Evolutionary conservation across 2,888 invertebrate genomes (phyloP).

Genomic region (Drosophila sordidula): DNA sequence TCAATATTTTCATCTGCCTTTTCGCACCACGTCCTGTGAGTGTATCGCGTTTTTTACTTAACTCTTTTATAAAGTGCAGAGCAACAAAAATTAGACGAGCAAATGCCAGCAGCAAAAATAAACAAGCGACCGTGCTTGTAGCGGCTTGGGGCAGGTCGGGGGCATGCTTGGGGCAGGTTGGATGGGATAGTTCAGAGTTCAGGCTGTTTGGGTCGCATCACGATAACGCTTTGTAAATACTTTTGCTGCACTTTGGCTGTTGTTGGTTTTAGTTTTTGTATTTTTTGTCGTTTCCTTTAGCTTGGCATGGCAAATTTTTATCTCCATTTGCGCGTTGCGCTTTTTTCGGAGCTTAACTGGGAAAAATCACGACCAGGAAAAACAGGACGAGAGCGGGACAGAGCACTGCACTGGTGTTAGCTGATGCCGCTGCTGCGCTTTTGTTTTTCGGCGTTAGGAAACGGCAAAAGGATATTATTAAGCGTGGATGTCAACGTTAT

Average conservation of each 20-base stretch:
- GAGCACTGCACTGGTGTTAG: conserved; percentile 16
- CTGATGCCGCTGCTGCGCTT: conserved; percentile 56
- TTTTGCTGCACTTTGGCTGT: conserved; percentile 80
- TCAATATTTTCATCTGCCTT: conserved; percentile 41
- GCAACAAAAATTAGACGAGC: conserved; percentile 74
- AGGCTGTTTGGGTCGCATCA: conserved; percentile 66
- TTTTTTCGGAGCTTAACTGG: conserved; percentile 57
- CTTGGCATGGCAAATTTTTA: conserved; percentile 77
- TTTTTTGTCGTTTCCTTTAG: conserved; percentile 74
- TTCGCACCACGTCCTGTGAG: conserved; percentile 33
- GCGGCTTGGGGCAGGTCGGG: conserved; percentile 13
- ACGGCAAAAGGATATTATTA: conserved; percentile 71
- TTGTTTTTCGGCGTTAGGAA: conserved; percentile 69
- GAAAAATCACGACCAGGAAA: conserved; percentile 71
- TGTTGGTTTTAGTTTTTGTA: conserved; percentile 52
- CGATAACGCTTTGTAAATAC: conserved; percentile 80
- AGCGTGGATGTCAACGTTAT: conserved; percentile 81
- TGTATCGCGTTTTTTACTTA: conserved; percentile 70
- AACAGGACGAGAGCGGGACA: conserved; percentile 41
- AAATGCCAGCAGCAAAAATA: conserved; percentile 73
- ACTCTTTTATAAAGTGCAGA: conserved; percentile 70
- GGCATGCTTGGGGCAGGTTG: conserved; percentile 9
- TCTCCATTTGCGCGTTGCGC: conserved; percentile 76
- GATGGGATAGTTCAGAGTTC: conserved; percentile 60
- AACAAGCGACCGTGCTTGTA: conserved; percentile 67